A percentile compares a stretch with the other conserved stretches of the same genome.
Conservation (phyloP, 2,113 vertebrate genomes). For the Taxidea taxus region DNA sequence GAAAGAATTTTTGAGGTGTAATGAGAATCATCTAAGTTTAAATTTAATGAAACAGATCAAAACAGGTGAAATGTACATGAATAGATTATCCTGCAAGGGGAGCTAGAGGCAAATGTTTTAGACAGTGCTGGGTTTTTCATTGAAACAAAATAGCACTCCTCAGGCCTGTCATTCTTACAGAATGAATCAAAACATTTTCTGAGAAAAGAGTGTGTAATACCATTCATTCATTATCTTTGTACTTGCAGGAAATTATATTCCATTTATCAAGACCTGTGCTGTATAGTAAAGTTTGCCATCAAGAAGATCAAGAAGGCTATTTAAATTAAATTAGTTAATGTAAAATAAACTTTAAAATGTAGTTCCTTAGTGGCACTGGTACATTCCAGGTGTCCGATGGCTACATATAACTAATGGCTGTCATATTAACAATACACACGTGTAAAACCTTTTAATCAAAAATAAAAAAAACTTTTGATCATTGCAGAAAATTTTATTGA, state of each 20-base stretch:
- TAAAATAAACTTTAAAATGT: neutral
- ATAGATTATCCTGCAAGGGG: neutral
- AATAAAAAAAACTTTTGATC: neutral
- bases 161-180: neutral
- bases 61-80: neutral
- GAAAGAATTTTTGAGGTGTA: neutral
- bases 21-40: neutral
- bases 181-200: neutral
- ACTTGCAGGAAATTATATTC: neutral
- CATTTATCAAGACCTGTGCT: neutral
- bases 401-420: neutral
- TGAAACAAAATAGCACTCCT: neutral
- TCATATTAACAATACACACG: neutral
- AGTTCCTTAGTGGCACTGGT: neutral
- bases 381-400: neutral
- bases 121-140: neutral
- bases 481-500: neutral
- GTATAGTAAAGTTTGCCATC: neutral
- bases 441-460: neutral
- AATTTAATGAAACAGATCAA: neutral
- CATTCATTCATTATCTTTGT: neutral
- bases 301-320: neutral
- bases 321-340: neutral
- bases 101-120: neutral
- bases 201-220: neutral